phyloP scores from a whole-genome alignment of 2,888 invertebrate species.

The Icerya purchasi region DNA sequence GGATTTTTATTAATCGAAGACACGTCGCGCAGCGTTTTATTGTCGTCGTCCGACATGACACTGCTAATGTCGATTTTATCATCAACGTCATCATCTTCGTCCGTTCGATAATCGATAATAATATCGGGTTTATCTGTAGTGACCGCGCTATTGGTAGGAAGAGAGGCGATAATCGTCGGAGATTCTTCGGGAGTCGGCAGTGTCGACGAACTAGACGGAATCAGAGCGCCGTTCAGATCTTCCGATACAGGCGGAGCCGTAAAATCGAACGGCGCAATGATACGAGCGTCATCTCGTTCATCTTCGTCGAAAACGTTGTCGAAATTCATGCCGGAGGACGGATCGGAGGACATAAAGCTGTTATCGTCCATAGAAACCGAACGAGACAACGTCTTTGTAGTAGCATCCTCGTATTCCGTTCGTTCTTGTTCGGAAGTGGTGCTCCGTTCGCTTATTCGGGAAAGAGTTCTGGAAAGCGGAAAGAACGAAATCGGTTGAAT shows the following conservation, averaged over 20 bases:
- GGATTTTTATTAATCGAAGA: background rate
- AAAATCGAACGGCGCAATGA: background rate
- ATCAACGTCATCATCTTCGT: background rate
- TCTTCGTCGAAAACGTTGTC: conserved; percentile 13
- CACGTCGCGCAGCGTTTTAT: conserved; percentile 44
- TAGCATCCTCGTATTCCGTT: conserved; percentile 56
- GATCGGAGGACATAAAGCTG: conserved; percentile 60
- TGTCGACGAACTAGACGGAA: too few species aligned
- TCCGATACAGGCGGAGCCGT: background rate
- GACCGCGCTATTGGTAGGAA: too few species aligned
- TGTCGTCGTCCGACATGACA: conserved; percentile 28
- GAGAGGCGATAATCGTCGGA: too few species aligned
- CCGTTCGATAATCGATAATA: background rate
- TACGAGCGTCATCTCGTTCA: background rate
- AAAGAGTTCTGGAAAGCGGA: conserved; percentile 51
- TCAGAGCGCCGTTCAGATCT: background rate
- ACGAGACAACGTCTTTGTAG: conserved; percentile 62
- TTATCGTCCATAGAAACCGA: conserved; percentile 59
- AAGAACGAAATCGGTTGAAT: conserved; percentile 35
- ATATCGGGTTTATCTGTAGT: background rate
- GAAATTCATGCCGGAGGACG: conserved; percentile 23
- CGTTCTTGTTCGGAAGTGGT: conserved; percentile 68
- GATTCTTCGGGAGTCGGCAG: too few species aligned
- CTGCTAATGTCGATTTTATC: conserved; percentile 14
- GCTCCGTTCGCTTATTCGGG: conserved; percentile 68